Percentiles rank a stretch among this genome's conserved stretches.
Evolutionary conservation across 1,140 invertebrate species (phyloP).

Genomic region (Drosophila tsacasi): DNA sequence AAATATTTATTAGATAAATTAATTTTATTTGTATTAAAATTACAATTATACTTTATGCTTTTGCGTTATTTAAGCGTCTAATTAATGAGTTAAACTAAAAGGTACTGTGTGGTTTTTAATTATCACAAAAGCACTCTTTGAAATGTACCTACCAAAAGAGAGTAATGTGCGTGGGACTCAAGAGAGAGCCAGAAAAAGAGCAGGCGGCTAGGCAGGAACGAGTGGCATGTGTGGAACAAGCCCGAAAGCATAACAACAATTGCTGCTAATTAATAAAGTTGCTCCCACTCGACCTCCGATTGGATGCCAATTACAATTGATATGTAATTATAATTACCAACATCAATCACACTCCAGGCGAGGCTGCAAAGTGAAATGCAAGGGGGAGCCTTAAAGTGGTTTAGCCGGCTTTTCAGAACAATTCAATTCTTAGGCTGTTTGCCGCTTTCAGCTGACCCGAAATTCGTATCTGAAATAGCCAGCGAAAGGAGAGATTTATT

Average conservation of each 20-base stretch:
- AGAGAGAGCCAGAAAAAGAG: background rate
- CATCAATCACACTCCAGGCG: slow-evolving; percentile 21
- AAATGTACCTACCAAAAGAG: slow-evolving; percentile 14
- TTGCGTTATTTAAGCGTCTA: no score
- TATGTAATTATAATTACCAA: slow-evolving; percentile 40
- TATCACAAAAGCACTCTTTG: background rate
- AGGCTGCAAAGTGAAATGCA: slow-evolving; percentile 4
- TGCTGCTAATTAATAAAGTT: slow-evolving; percentile 51
- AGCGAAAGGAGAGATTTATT: slow-evolving; percentile 32
- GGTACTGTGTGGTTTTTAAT: background rate
- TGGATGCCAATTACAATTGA: slow-evolving; percentile 35
- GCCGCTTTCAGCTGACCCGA: slow-evolving; percentile 14
- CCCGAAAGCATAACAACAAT: slow-evolving; percentile 37
- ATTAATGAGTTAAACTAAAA: no score
- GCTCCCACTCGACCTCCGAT: slow-evolving; percentile 30
- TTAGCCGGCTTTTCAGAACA: slow-evolving; percentile 40
- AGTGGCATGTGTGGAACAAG: slow-evolving; percentile 41
- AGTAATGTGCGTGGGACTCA: background rate
- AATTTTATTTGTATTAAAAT: no score
- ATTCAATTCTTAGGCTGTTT: slow-evolving; percentile 9
- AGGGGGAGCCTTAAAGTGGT: slow-evolving; percentile 12
- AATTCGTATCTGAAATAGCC: slow-evolving; percentile 15
- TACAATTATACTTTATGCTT: no score
- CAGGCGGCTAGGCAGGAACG: slow-evolving; percentile 15
- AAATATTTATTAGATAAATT: no score